Base-by-base conservation (phyloP, 1,140 invertebrate genomes). In the Amyelois transitella region DNA sequence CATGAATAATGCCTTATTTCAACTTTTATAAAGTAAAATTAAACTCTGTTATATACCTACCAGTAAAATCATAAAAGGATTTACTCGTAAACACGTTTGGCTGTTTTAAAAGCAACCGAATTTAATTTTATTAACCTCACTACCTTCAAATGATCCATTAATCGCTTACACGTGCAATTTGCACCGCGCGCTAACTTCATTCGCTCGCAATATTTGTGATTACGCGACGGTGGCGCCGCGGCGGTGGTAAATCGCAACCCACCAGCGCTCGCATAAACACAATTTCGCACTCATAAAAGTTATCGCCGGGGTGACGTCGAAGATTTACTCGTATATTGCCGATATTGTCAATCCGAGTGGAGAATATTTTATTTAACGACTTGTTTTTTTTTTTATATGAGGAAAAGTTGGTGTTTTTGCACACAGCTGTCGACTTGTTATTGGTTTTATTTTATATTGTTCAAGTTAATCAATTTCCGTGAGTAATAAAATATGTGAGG, bases 211-310 rank as follows among this genome's bases (percentile, higher is more conserved):
- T 83, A 81, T 86, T 83, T 83, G 71, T 74, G 72, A 83, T 85
- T 72, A 80, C 72, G 52, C 62, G 43, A 17, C 55, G 64, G 32
- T 51, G 49, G 64, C 62, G 57, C 59, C 47, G 32, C 60, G 53
- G 43, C 51, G 63, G 60, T 71, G 75, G 72, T 75, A 79, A 86
- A 83, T 86, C 82, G 73, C 73, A 70, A 79, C 70, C 72, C 67
- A 73, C 72, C 72, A 67, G 72, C 54, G 62, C 53, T 60, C 60
- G 58, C 68, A 82, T 86, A 86, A 86, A 86, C 80, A 83, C 81
- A 86, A 86, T 86, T 85, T 79, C 65, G 64, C 69, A 62, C 73
- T 81, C 81, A 83, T 86, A 86, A 86, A 86, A 86, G 80, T 86
- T 82, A 86, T 72, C 78, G 72, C 45, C 51, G 52, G 21, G 60